Base-by-base conservation (phyloP, 2,113 vertebrate genomes). In the Odontophorus gujanensis region DNA sequence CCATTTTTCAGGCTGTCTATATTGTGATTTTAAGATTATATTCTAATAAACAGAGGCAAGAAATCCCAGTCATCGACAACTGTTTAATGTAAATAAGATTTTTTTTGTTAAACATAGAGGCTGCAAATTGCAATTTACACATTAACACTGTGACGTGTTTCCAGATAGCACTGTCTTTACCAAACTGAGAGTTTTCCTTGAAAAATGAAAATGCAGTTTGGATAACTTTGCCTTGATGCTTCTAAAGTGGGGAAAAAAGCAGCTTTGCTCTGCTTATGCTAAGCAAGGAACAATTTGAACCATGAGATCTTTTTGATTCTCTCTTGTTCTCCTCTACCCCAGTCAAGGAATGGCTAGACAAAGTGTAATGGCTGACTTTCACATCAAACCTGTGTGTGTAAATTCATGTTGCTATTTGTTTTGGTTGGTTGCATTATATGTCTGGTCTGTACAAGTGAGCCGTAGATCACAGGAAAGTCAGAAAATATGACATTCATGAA, bases 171-270 rank as follows among this genome's bases (percentile, higher is more conserved):
- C 14, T 65, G 0, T 47, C 26, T 88, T 69, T 67, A 9, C 7
- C 25, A 89, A 50, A 67, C 10, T 43, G 14, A 2, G 1, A 72
- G 8, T 90, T 75, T 93, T 88, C 57, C 65, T 86, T 90, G 80
- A 69, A 89, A 92, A 86, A 61, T 87, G 34, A 59, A 68, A 96
- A 42, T 74, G 47, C 45, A 77, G 18, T 50, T 95, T 92, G 65
- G 80, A 81, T 80, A 83, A 55, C 80, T 75, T 90, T 58, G 24
- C n/a, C 40, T 74, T 69, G 40, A 36, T 83, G 26, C 5, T 76
- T 36, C 59, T 74, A 80, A 90, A 85, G 72, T 84, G 87, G 87
- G 14, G 24, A 26, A 47, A 95, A 83, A 77, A 58, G 11, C 24
- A 40, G 18, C 45, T 74, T 80, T 88, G 55, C 81, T 88, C 48